phyloP scores from a whole-genome alignment of 2,888 invertebrate species.

The Tryphoninae sp. region DNA sequence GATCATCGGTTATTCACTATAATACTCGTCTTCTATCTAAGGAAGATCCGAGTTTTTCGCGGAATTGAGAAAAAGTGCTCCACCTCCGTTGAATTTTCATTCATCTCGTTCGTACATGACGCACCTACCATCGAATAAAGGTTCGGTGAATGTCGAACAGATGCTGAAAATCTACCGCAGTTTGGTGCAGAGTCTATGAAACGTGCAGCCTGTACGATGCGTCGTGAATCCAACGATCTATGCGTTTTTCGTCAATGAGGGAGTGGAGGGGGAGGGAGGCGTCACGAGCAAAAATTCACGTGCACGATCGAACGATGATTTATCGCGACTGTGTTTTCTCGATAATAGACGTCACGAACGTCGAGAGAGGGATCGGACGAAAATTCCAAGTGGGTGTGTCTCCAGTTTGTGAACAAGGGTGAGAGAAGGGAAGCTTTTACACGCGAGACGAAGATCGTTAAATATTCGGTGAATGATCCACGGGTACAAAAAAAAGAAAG shows the following conservation, averaged over 20 bases:
- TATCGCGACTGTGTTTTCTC: constrained; percentile 70
- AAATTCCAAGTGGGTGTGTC: constrained; percentile 64
- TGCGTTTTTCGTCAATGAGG: constrained; percentile 51
- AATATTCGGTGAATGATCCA: constrained; percentile 52
- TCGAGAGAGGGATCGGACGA: constrained; percentile 33
- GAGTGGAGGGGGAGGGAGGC: neutral
- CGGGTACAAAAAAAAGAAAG: constrained; percentile 35
- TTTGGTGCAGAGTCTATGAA: constrained; percentile 43
- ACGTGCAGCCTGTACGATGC: constrained; percentile 63
- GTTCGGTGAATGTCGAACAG: constrained; percentile 66
- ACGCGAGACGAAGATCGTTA: constrained; percentile 48
- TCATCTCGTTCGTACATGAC: constrained; percentile 48
- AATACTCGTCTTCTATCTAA: neutral
- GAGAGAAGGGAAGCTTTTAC: constrained; percentile 10
- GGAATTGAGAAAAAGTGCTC: constrained; percentile 55
- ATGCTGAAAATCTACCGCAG: constrained; percentile 69
- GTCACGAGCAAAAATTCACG: neutral
- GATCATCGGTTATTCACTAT: neutral
- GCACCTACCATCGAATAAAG: constrained; percentile 38
- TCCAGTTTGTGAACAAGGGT: neutral
- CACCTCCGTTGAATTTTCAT: constrained; percentile 63
- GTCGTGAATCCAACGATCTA: constrained; percentile 64
- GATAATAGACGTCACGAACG: constrained; percentile 49
- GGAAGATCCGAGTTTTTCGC: constrained; percentile 4
- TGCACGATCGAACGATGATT: constrained; percentile 68